Percentiles rank a stretch among this genome's conserved stretches.
phyloP scores from a whole-genome alignment of 2,888 invertebrate species.

The Acanthopleura granulata region DNA sequence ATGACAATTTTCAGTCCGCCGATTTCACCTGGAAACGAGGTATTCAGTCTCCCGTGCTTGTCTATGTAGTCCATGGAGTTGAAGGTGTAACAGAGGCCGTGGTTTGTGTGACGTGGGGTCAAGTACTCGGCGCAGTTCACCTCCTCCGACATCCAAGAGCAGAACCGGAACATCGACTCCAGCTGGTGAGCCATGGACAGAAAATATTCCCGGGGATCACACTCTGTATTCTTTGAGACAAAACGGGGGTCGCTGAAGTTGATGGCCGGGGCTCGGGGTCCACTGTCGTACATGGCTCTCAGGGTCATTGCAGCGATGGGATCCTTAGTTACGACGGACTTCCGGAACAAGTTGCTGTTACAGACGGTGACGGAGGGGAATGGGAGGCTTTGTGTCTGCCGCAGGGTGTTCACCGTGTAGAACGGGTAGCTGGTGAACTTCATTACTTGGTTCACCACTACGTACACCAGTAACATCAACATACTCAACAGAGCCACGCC shows the following conservation, averaged over 20 bases:
- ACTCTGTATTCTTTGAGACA: neutral
- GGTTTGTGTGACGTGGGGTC: slow-evolving; percentile 2
- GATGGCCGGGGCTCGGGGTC: neutral
- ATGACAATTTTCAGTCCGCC: neutral
- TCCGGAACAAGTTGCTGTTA: slow-evolving; percentile 12
- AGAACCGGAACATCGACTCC: neutral
- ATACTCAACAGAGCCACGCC: neutral
- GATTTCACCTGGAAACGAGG: neutral
- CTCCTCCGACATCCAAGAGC: neutral
- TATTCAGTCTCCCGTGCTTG: neutral
- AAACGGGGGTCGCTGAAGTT: neutral
- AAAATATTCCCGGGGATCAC: neutral
- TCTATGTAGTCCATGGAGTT: neutral
- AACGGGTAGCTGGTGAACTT: neutral
- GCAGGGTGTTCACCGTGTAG: slow-evolving; percentile 1
- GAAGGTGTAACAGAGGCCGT: slow-evolving; percentile 8
- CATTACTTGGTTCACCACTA: neutral
- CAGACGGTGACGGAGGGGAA: slow-evolving; percentile 7
- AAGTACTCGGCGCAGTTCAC: neutral
- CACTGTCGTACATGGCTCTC: neutral
- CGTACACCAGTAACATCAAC: neutral
- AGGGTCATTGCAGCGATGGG: neutral
- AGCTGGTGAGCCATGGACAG: neutral
- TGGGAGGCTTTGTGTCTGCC: neutral
- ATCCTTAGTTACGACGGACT: neutral